Conservation (phyloP, 2,888 invertebrate genomes). For the Leuctra nigra region DNA sequence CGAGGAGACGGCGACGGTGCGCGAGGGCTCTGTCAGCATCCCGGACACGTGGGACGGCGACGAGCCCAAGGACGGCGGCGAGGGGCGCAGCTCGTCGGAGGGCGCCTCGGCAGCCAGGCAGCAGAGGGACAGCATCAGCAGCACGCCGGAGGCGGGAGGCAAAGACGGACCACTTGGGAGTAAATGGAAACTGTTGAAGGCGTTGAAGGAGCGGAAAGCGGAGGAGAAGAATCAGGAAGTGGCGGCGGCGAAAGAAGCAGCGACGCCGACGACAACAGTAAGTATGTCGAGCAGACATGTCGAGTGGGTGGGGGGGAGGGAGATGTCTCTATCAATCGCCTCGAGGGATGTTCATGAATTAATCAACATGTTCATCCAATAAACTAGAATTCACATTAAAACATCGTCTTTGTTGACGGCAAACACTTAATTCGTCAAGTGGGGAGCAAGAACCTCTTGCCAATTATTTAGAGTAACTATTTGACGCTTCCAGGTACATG, state of each 20-base stretch:
- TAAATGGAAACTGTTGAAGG: constrained; percentile 87
- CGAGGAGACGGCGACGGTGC: constrained; percentile 38
- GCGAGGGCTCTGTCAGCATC: constrained; percentile 35
- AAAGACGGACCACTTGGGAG: constrained; percentile 59
- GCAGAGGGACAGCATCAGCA: constrained; percentile 34
- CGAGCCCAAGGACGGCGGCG: constrained; percentile 34
- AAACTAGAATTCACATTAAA: too few species aligned
- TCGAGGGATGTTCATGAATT: too few species aligned
- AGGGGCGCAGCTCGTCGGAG: constrained; percentile 30
- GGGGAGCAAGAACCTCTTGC: too few species aligned
- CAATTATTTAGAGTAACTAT: too few species aligned
- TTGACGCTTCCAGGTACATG: too few species aligned
- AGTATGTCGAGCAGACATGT: too few species aligned
- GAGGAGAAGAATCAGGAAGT: constrained; percentile 74
- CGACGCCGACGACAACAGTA: constrained; percentile 34
- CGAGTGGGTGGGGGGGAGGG: too few species aligned
- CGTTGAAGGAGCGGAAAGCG: constrained; percentile 81
- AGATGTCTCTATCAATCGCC: too few species aligned
- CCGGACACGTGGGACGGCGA: constrained; percentile 30
- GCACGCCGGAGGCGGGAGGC: constrained; percentile 39
- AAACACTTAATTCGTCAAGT: too few species aligned
- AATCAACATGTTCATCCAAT: too few species aligned
- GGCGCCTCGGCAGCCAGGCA: constrained; percentile 41
- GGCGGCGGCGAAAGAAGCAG: constrained; percentile 52
- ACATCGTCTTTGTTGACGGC: too few species aligned